Evolutionary conservation across 2,113 vertebrate genomes (phyloP), one percentile per base, ranked within the genome.

Genomic region (Brachyhypopomus gauderio): DNA sequence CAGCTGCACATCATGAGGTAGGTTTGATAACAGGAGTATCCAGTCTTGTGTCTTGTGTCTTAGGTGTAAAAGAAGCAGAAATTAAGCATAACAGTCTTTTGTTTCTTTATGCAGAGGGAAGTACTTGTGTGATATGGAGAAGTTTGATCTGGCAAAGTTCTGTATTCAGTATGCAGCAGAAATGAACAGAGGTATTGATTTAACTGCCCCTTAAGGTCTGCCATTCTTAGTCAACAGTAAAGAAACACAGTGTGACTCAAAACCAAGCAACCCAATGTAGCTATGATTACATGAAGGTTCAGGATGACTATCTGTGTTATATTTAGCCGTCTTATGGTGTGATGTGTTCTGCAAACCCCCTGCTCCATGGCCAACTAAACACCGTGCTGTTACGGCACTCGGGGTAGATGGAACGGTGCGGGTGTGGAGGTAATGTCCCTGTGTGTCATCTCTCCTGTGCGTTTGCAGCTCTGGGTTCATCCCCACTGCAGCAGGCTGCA

Each of bases 1-100:
- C 83, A 93, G 1, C 85, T 95, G n/a, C 89, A 86, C 56, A 84
- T 94, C 73, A 88, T 91, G 81, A 93, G 94, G 94, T 95, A 91
- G 48, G 83, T 52, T 84, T 63, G 56, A 22, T 19, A 62, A 11
- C 17, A 52, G 25, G 20, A 17, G 22, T 59, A 45, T 34, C 23
- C 27, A 38, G 38, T 12, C 64, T 38, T 22, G 45, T 20, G 5
- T 45, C 9, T 14, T 11, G 12, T 52, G 12, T 52, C 12, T 52
- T 52, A 52, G 9, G 9, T 52, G 11, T 12, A 52, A 12, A 41
- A 52, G 45, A 52, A 52, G 45, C 12, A 52, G 45, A 52, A 52
- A 52, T 14, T 8, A 73, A 58, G 19, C 19, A 27, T 17, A 59
- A 16, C 22, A 12, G 12, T 17, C 23, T 78, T 36, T 62, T 67